Percentiles rank a stretch among this genome's conserved stretches.
Evolutionary conservation across 2,888 invertebrate species (phyloP).

Genomic region (Tanypteryx hageni): DNA sequence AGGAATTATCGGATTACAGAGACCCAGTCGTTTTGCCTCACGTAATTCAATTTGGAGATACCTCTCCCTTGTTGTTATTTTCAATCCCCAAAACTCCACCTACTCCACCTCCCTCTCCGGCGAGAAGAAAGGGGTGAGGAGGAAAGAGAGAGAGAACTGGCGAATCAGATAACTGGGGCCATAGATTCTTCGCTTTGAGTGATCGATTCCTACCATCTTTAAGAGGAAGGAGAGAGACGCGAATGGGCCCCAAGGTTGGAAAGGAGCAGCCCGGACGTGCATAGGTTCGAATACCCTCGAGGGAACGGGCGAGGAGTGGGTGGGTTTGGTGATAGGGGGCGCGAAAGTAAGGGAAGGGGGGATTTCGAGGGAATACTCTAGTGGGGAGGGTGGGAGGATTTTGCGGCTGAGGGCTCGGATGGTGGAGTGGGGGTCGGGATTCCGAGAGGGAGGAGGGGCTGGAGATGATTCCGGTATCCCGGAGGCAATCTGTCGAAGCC

Average conservation of each 20-base stretch:
- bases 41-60: not conserved
- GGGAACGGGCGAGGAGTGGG: not conserved
- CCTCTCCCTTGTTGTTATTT: not conserved
- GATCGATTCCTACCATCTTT: conserved; percentile 46
- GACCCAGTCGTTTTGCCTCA: not conserved
- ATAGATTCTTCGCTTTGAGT: conserved; percentile 52
- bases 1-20: not conserved
- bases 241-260: not conserved
- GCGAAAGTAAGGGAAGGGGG: not conserved
- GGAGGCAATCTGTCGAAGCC: conserved; percentile 60
- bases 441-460: conserved; percentile 11
- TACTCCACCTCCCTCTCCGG: not conserved
- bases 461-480: conserved; percentile 58
- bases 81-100: not conserved
- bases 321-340: not conserved
- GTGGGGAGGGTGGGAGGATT: not conserved
- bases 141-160: not conserved
- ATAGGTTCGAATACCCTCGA: conserved; percentile 42
- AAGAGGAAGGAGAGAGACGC: not conserved
- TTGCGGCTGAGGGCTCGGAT: not conserved
- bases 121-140: not conserved
- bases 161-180: conserved; percentile 48
- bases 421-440: not conserved
- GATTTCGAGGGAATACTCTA: not conserved
- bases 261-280: conserved; percentile 3